phyloP scores from a whole-genome alignment of 2,113 vertebrate species.

The Scopus umbretta region DNA sequence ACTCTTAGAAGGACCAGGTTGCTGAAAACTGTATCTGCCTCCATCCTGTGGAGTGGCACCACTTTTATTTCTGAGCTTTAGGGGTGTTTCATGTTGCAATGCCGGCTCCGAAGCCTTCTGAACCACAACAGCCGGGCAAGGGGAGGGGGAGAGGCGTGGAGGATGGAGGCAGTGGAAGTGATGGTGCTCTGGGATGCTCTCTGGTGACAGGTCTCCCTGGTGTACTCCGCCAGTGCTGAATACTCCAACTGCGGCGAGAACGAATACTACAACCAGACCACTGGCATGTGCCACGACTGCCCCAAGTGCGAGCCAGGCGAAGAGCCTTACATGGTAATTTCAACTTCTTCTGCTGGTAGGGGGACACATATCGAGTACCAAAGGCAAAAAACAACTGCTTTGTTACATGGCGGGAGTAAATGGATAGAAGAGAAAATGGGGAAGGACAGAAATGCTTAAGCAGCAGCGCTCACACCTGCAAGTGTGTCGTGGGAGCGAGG shows the following conservation, averaged over 20 bases:
- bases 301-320: constrained; percentile 91
- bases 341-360: neutral
- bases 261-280: constrained; percentile 95
- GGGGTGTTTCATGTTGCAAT: neutral
- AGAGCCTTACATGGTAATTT: constrained; percentile 92
- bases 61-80: neutral
- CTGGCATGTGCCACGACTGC: constrained; percentile 88
- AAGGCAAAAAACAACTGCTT: neutral
- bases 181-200: neutral
- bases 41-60: neutral
- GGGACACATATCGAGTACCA: neutral
- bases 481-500: rapidly evolving
- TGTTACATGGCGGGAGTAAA: neutral
- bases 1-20: neutral
- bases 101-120: neutral
- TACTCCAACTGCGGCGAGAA: constrained; percentile 93
- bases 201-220: constrained; percentile 80
- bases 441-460: neutral
- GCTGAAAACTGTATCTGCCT: neutral
- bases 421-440: neutral
- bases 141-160: neutral
- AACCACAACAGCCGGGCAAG: neutral
- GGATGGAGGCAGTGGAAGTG: neutral
- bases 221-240: constrained; percentile 80
- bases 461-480: neutral